Percentiles rank a stretch among this genome's conserved stretches.
Evolutionary conservation across 35 echinoderm and acorn worm species (phyloP).

Genomic region (Anneissia japonica): DNA sequence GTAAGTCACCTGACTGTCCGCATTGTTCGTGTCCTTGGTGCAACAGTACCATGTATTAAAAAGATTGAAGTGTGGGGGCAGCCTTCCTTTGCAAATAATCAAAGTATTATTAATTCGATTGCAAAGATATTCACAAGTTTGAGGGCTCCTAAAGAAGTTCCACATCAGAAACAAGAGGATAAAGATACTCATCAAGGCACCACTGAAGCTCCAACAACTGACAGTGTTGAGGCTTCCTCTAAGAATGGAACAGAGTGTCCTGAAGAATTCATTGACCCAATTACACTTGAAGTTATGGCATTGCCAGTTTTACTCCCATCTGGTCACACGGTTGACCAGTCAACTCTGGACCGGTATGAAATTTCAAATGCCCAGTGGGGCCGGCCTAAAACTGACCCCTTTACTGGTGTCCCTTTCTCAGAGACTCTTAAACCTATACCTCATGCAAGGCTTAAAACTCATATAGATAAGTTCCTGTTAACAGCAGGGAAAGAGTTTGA

Average conservation of each 20-base stretch:
- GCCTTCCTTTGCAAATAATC: constrained; percentile 43
- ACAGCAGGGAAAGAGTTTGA: constrained; percentile 29
- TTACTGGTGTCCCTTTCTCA: constrained; percentile 74
- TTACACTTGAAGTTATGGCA: constrained; percentile 76
- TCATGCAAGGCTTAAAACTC: constrained; percentile 73
- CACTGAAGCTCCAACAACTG: neutral
- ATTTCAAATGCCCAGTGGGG: constrained; percentile 77
- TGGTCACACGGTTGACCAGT: constrained; percentile 77
- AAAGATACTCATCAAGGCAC: neutral
- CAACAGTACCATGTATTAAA: constrained; percentile 49
- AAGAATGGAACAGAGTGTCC: constrained; percentile 8
- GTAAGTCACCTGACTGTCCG: constrained; percentile 57
- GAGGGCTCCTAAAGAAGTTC: neutral
- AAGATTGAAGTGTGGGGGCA: constrained; percentile 78
- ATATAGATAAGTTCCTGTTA: constrained; percentile 76
- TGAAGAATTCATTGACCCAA: constrained; percentile 88
- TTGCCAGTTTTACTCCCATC: constrained; percentile 81
- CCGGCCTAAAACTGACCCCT: constrained; percentile 76
- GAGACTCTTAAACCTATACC: constrained; percentile 62
- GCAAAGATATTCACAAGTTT: neutral
- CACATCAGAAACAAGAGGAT: neutral
- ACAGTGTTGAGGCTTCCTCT: neutral
- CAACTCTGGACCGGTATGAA: constrained; percentile 60
- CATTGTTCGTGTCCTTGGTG: constrained; percentile 46
- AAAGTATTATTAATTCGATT: constrained; percentile 15